Base-by-base conservation (phyloP, 2,113 vertebrate species). In the Scalopus aquaticus region DNA sequence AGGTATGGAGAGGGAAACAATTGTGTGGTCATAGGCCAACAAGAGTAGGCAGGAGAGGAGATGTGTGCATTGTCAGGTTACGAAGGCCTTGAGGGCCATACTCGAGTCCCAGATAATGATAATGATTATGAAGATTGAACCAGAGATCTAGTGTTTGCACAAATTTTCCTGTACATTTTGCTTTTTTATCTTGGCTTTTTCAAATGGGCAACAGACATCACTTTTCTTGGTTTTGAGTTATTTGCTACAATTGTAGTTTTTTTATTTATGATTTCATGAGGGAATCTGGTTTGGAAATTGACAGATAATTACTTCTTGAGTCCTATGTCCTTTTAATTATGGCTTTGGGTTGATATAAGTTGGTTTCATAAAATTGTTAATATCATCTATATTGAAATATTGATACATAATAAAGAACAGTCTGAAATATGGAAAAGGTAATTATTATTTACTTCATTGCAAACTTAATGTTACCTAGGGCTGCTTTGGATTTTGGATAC, bases 321-420 rank as follows among this genome's bases (percentile, higher is more conserved):
- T 92, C 70, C 58, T 87, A 2, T 32, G 88, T 88, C 26, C 46
- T 86, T 95, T 78, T 17, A 84, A 9, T 64, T n/a, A 64, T 28
- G 54, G 37, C 30, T 74, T 88, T 95, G 16, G 73, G 67, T 85
- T 95, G 30, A 15, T 91, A 4, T 81, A 51, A 73, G 11, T 17
- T 90, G 35, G 3, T 95, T 96, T 90, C 42, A 22, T 82, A 74
- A 96, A 64, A 80, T 26, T 90, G 24, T 89, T 79, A 76, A 0
- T 91, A 56, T 58, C 19, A 78, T 19, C 30, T 88, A 30, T 35
- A 80, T 26, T 93, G 83, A 58, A 39, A 20, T 51, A 51, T 51
- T 51, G 13, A 51, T 80, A 1, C 22, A 22, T 30, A 15, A 20
- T 64, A n/a, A 9, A 0, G 3, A 65, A 6, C 46, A 17, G 4